These are phyloP conservation scores for Syngnathus scovelli DNA, from an alignment of 2,113 vertebrate species.

Conservation along the genomic window DNA sequence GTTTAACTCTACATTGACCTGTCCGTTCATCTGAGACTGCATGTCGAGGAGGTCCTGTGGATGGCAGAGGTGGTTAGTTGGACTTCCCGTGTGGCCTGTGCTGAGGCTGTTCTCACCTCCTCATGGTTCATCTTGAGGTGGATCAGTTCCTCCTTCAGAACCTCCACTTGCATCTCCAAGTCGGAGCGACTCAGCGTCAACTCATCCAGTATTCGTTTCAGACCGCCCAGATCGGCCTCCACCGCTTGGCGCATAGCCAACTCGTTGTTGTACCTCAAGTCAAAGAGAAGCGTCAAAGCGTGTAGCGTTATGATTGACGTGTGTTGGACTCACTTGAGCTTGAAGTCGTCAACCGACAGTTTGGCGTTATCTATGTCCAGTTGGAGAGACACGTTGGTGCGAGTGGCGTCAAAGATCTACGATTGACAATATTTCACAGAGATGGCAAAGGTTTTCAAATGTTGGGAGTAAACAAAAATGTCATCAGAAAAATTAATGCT, in stretches of 20 bases:
- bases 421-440: background rate
- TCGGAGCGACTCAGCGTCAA: conserved; percentile 63
- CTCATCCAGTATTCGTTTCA: conserved; percentile 69
- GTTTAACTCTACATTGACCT: conserved; percentile 68
- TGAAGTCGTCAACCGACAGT: conserved; percentile 77
- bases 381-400: conserved; percentile 57
- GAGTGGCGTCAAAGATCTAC: conserved; percentile 62
- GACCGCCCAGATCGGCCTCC: conserved; percentile 75
- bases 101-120: conserved; percentile 53
- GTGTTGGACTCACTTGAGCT: conserved; percentile 67
- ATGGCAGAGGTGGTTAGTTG: background rate
- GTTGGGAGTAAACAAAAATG: too few relatives aligned
- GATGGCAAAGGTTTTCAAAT: too few relatives aligned
- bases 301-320: too few relatives aligned
- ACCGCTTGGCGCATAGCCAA: conserved; percentile 72
- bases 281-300: too few relatives aligned
- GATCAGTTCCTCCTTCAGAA: conserved; percentile 72
- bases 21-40: conserved; percentile 39
- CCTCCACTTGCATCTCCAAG: conserved; percentile 73
- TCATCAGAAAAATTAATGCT: too few relatives aligned
- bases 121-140: conserved; percentile 75
- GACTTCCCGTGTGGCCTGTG: background rate
- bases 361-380: conserved; percentile 73
- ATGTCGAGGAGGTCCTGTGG: conserved; percentile 38
- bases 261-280: conserved; percentile 57